Percentiles rank a stretch among this genome's conserved stretches.
Conservation (phyloP, 2,797 vertebrate genomes). For the Poecilia picta region DNA sequence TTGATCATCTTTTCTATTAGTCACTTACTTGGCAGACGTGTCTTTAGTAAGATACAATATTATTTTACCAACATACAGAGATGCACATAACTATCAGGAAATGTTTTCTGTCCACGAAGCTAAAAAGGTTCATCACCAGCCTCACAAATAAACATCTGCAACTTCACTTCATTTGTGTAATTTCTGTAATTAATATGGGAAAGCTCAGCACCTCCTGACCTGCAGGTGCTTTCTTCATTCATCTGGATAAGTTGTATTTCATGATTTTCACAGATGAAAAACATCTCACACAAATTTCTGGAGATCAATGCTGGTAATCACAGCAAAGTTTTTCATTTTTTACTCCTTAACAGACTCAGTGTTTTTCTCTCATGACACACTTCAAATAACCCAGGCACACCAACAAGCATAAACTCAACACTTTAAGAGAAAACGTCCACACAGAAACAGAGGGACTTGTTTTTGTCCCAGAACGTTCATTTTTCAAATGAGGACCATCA, state of each 20-base stretch:
- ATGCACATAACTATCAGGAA: slow-evolving; percentile 1
- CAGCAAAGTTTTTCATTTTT: not conserved
- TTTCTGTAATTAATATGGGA: too few relatives aligned
- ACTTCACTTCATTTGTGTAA: not conserved
- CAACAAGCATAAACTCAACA: not conserved
- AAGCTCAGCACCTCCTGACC: slow-evolving; percentile 58
- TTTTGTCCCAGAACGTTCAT: not conserved
- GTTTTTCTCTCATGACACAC: not conserved
- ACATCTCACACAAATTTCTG: not conserved
- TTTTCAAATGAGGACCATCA: not conserved
- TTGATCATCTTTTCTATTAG: slow-evolving; percentile 1
- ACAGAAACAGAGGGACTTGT: not conserved
- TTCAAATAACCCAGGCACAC: not conserved
- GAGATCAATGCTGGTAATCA: not conserved
- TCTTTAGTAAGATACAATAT: too few relatives aligned
- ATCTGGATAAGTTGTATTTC: not conserved
- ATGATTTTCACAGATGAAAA: not conserved
- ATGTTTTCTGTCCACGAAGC: slow-evolving; percentile 2
- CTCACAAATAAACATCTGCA: not conserved
- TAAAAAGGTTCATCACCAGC: not conserved
- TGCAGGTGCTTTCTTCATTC: slow-evolving; percentile 19
- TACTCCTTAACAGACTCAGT: not conserved
- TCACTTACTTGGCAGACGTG: too few relatives aligned
- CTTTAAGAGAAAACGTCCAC: not conserved
- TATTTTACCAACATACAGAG: too few relatives aligned